Conservation (phyloP, 2,113 vertebrate species). For the Plectropomus leopardus region DNA sequence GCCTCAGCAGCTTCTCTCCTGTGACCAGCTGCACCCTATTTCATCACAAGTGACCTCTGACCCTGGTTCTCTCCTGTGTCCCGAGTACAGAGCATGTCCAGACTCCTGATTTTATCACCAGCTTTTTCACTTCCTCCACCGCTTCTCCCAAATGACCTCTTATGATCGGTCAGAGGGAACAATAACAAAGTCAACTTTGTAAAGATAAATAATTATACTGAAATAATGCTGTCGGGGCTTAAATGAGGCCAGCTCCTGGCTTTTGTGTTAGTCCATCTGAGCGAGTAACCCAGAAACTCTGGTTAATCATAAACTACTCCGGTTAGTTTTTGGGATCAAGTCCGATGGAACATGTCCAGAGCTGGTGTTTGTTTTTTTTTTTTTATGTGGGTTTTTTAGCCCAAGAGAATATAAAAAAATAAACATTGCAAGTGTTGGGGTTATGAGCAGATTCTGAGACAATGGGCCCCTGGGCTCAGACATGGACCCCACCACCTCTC, state of each 20-base stretch:
- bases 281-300: constrained; percentile 25
- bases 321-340: constrained; percentile 1
- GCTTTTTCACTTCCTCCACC: constrained; percentile 37
- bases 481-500: no score
- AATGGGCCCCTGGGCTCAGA: no score
- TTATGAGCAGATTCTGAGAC: no score
- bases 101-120: constrained; percentile 54
- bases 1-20: constrained; percentile 49
- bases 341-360: constrained; percentile 13
- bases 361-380: background rate
- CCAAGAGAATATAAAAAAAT: constrained; percentile 4
- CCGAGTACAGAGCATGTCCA: constrained; percentile 38
- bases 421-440: constrained; percentile 10
- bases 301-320: constrained; percentile 25
- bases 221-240: constrained; percentile 21
- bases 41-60: constrained; percentile 59
- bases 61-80: constrained; percentile 37
- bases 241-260: background rate
- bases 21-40: constrained; percentile 69
- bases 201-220: constrained; percentile 31
- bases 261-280: constrained; percentile 21
- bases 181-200: constrained; percentile 1
- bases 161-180: constrained; percentile 12
- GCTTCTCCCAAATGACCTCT: constrained; percentile 19
- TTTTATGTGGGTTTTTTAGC: background rate